Evolutionary conservation across 2,888 invertebrate genomes (phyloP), one percentile per base, ranked within the genome.

Genomic region (Alentia gelatinosa): DNA sequence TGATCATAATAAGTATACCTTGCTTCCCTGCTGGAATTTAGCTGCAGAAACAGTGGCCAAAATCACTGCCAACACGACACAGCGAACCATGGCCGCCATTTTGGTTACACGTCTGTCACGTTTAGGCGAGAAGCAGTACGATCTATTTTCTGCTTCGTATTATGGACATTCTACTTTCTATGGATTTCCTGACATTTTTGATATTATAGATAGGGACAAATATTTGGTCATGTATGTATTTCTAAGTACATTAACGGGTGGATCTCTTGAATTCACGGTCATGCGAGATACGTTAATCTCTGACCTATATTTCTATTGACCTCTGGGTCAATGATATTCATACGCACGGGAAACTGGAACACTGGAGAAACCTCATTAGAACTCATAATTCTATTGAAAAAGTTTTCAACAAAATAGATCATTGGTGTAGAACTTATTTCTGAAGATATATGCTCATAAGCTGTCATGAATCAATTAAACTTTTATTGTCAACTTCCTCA

Each of bases 41-140:
- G 92, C 91, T 39, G 93, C 92, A 89, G 88, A 91, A 33, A 91
- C 90, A 68, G 93, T 83, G 47, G 90, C 47, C 15, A 86, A 94
- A 33, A 90, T 91, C 88, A 95, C 91, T 94, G 94, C 94, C 94
- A 94, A 94, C 95, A 93, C 94, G 94, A 95, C 94, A 94, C 94
- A 90, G 91, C 94, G 89, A 83, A 88, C 89, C 89, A 92, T 88
- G 91, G 93, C 92, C 93, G 94, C 94, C 95, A 94, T 95, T 90
- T 94, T 91, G 89, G 35, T 39, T 47, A 84, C 56, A 63, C 35
- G 63, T 63, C 63, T 89, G 47, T 89, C 89, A 50, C 89, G 42
- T 15, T 26, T 35, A 0, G 30, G 86, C 86, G 86, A 86, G 86
- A 86, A 12, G 15, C 37, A 15, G 74, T 26, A 15, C 15, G 74